Evolutionary conservation across 1,140 invertebrate species (phyloP).

Genomic region (Drusus annulatus): DNA sequence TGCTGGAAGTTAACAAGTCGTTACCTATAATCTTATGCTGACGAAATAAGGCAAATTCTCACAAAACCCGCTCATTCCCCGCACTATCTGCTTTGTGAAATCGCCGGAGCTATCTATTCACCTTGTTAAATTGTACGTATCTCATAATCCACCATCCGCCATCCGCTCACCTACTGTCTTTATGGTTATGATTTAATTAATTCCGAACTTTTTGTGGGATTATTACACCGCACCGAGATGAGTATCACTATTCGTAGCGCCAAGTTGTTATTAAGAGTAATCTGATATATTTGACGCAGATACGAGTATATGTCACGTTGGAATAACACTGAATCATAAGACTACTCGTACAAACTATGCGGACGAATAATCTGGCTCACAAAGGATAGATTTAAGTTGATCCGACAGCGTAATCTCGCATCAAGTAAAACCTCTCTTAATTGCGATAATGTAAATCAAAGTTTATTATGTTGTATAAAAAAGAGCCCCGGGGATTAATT

Average conservation of each 20-base stretch:
- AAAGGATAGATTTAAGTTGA: too few relatives aligned
- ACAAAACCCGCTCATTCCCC: slow-evolving; percentile 30
- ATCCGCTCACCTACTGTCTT: slow-evolving; percentile 34
- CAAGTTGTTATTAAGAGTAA: slow-evolving; percentile 8
- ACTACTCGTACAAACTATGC: too few relatives aligned
- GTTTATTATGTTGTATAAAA: slow-evolving; percentile 33
- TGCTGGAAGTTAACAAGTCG: slow-evolving; percentile 26
- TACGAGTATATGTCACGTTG: too few relatives aligned
- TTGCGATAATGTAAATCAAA: slow-evolving; percentile 32
- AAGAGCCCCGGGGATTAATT: slow-evolving; percentile 51
- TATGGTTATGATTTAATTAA: slow-evolving; percentile 43
- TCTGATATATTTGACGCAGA: neutral
- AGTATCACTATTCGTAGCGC: slow-evolving; percentile 10
- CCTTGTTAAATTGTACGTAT: slow-evolving; percentile 23
- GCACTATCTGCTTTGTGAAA: slow-evolving; percentile 28
- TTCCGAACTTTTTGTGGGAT: slow-evolving; percentile 8
- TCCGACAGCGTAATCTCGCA: too few relatives aligned
- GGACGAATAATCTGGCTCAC: too few relatives aligned
- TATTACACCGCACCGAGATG: neutral
- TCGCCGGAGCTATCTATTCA: slow-evolving; percentile 17
- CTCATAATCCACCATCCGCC: slow-evolving; percentile 25
- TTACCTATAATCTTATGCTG: slow-evolving; percentile 36
- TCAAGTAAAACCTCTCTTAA: slow-evolving; percentile 1
- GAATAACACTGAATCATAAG: too few relatives aligned
- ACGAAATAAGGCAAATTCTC: slow-evolving; percentile 34